phyloP scores from a whole-genome alignment of 2,113 vertebrate species.

The Oenanthe melanoleuca region DNA sequence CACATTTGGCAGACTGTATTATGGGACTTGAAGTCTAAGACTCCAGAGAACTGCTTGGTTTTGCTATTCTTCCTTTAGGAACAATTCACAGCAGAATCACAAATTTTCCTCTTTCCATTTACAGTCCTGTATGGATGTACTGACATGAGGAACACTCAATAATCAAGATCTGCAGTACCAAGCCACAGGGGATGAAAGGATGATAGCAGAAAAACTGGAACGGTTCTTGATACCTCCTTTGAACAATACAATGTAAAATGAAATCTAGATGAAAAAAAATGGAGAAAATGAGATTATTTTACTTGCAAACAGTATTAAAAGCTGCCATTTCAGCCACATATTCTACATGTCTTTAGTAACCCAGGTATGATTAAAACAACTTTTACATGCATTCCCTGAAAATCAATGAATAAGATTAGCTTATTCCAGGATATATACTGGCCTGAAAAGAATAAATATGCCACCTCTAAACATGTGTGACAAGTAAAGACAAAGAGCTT shows the following conservation, averaged over 20 bases:
- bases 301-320: background rate
- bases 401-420: background rate
- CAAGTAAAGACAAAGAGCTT: background rate
- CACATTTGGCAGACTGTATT: background rate
- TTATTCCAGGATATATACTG: background rate
- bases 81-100: background rate
- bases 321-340: background rate
- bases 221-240: background rate
- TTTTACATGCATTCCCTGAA: background rate
- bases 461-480: fast-evolving
- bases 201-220: background rate
- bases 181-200: background rate
- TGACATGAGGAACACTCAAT: background rate
- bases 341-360: background rate
- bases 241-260: background rate
- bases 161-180: background rate
- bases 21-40: background rate
- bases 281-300: background rate
- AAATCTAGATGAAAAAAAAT: background rate
- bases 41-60: background rate
- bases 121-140: background rate
- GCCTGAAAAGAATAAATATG: background rate
- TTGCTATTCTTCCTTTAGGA: conserved; percentile 2
- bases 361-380: background rate
- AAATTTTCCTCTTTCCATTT: background rate